Evolutionary conservation across 1,140 invertebrate species (phyloP), one percentile per base, ranked within the genome.

Genomic region (Drosophila willistoni): DNA sequence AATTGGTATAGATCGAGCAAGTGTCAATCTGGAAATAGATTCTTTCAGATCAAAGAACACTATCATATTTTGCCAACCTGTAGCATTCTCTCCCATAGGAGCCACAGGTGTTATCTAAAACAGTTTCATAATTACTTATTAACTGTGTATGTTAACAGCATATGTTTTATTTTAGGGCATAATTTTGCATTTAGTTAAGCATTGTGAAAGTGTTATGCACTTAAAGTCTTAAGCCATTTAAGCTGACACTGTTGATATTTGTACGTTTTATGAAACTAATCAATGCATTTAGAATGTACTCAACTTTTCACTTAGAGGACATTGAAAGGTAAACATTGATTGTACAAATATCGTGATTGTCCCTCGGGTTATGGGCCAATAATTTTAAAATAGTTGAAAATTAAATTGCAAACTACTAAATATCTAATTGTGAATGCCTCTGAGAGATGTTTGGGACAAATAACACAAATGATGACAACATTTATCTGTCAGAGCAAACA

Each of bases 331-430:
- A 22, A 10, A 22, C 17, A 51, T 51, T 12, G 4, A 10, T 51
- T 4, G 3, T 12, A 4, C 33, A 34, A 29, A 25, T n/a, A 14
- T n/a, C 29, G 1, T 56, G 42, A 10, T 19, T 25, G 10, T 60
- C 67, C 62, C 34, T 13, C 13, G 14, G 59, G 65, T 54, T 47
- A 39, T 14, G 19, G 66, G 60, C 36, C 62, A 71, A 76, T 71
- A 64, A 76, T 69, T 22, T 83, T 79, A 54, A 65, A 29, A 67
- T 39, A 72, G 62, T 61, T 41, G 34, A 62, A 44, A 36, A 55
- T 19, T 29, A 85, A 79, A 87, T 76, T 82, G 68, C 63, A 70
- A 68, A 39, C 36, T 76, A 79, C 77, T 87, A 79, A 86, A 86
- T 83, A 83, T 89, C 79, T 87, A 87, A 86, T 86, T 83, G 77